Percentiles rank a stretch among this genome's conserved stretches.
Conservation (phyloP, 2,888 invertebrate genomes). For the Norana najaformis region DNA sequence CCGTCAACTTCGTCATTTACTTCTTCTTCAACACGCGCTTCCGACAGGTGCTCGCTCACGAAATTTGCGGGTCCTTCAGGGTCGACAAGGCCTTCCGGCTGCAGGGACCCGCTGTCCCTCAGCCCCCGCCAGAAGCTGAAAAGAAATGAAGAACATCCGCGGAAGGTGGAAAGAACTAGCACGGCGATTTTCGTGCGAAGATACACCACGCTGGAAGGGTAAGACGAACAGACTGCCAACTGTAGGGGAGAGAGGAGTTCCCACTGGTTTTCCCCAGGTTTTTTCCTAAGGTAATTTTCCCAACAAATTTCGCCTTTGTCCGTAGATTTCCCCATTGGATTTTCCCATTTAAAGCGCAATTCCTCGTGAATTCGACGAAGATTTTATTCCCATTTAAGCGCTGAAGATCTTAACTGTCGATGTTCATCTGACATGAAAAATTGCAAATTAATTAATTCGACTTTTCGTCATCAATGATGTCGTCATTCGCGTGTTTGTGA, state of each 20-base stretch:
- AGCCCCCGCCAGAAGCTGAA: not conserved
- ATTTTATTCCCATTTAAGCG: not conserved
- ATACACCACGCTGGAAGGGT: not conserved
- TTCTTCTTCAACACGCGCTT: conserved; percentile 46
- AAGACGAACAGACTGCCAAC: not conserved
- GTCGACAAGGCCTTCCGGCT: not conserved
- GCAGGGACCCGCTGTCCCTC: not conserved
- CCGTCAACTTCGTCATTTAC: conserved; percentile 47
- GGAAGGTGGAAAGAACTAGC: not conserved
- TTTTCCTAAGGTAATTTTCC: too few relatives aligned
- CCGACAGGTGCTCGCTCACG: conserved; percentile 40
- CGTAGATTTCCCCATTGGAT: too few relatives aligned
- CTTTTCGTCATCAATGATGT: not conserved
- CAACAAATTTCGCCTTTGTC: too few relatives aligned
- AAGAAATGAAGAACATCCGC: not conserved
- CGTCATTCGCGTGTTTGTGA: not conserved
- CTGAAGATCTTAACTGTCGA: not conserved
- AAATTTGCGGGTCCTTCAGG: conserved; percentile 26
- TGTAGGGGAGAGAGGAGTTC: not conserved
- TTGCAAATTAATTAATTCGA: too few relatives aligned
- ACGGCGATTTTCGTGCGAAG: not conserved
- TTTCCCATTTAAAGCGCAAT: too few relatives aligned
- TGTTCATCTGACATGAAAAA: not conserved
- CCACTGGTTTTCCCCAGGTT: too few relatives aligned
- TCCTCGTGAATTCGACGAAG: not conserved